Evolutionary conservation across 2,797 vertebrate genomes (phyloP).

Genomic region (Muraenolepis orangiensis): DNA sequence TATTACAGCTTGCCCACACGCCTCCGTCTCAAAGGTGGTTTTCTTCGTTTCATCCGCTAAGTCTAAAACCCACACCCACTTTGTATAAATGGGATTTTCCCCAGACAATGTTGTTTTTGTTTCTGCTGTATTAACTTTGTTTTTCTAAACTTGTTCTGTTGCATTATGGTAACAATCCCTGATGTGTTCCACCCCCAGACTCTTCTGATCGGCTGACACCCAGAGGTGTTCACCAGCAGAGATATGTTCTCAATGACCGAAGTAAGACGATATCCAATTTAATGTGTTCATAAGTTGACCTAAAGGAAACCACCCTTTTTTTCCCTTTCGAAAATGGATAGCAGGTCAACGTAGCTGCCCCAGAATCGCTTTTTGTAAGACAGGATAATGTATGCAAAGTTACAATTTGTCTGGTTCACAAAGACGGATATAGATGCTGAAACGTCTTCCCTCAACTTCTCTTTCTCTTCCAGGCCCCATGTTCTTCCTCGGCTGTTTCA

Average conservation of each 20-base stretch:
- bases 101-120: background rate
- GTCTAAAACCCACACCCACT: background rate
- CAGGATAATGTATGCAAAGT: background rate
- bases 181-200: constrained; percentile 43
- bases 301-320: background rate
- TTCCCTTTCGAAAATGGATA: background rate
- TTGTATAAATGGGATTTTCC: background rate
- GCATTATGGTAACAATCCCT: background rate
- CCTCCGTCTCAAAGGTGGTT: constrained; percentile 74
- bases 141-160: background rate
- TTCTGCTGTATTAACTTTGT: background rate
- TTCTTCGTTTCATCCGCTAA: background rate
- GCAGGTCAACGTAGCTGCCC: background rate
- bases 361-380: background rate
- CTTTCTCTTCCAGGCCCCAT: constrained; percentile 58
- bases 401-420: background rate
- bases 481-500: constrained; percentile 77
- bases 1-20: constrained; percentile 88
- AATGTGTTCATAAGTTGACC: background rate
- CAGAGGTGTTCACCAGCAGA: constrained; percentile 40
- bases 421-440: background rate
- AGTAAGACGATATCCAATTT: constrained; percentile 50
- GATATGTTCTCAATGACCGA: constrained; percentile 69
- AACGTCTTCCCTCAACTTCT: background rate
- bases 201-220: constrained; percentile 52